Evolutionary conservation across 2,888 invertebrate species (phyloP).

Genomic region (Oscheius sp.): DNA sequence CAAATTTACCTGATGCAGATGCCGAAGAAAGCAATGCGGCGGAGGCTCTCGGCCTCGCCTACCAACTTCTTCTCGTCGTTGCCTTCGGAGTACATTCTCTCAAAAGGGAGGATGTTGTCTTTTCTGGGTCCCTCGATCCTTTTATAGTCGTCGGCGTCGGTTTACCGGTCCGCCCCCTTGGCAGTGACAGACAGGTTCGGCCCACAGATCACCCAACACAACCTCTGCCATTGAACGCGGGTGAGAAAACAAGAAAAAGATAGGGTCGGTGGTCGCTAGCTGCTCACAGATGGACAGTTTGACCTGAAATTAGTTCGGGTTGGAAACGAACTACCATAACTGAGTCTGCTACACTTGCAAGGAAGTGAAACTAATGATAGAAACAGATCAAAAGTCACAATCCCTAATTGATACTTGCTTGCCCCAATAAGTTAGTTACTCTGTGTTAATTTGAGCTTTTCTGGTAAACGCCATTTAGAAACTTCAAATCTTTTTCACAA

Average conservation of each 20-base stretch:
- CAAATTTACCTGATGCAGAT: constrained; percentile 61
- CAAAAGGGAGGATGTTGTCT: constrained; percentile 16
- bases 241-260: constrained; percentile 9
- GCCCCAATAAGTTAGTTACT: no score
- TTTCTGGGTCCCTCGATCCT: neutral
- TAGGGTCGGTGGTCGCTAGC: neutral
- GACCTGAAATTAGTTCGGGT: no score
- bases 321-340: no score
- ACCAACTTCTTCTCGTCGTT: constrained; percentile 59
- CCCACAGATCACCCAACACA: constrained; percentile 15
- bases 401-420: no score
- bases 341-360: no score
- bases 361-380: no score
- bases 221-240: constrained; percentile 24
- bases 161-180: constrained; percentile 40
- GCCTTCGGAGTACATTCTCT: constrained; percentile 41
- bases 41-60: constrained; percentile 63
- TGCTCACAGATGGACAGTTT: no score
- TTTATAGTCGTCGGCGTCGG: constrained; percentile 37
- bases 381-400: no score
- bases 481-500: no score
- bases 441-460: no score
- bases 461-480: no score
- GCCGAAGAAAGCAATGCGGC: constrained; percentile 64
- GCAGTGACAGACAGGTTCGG: constrained; percentile 31